Percentiles rank a stretch among this genome's conserved stretches.
These are phyloP conservation scores for Merodon equestris DNA, from an alignment of 2,888 invertebrate genomes.

Conservation along the genomic window DNA sequence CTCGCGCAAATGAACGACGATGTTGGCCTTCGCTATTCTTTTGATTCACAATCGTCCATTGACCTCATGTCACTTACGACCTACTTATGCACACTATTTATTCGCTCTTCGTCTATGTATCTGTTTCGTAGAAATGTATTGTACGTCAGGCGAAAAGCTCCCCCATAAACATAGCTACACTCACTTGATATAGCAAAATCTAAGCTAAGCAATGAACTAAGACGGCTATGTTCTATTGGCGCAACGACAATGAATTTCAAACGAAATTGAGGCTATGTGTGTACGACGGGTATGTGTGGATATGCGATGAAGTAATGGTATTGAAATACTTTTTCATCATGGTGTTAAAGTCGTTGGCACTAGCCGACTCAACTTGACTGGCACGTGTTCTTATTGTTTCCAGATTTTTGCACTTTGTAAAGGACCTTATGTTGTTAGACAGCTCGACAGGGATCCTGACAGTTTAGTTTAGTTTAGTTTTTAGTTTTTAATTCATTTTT, in stretches of 20 bases:
- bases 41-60: conserved; percentile 70
- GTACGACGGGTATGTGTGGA: not conserved
- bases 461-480: too few species aligned
- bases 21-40: conserved; percentile 72
- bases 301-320: not conserved
- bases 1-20: not conserved
- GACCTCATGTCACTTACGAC: conserved; percentile 71
- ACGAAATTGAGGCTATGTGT: not conserved
- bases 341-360: not conserved
- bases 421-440: too few species aligned
- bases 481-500: too few species aligned
- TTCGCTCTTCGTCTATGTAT: not conserved
- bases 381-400: not conserved
- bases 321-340: not conserved
- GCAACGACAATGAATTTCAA: conserved; percentile 1
- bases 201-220: not conserved
- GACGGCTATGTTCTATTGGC: not conserved
- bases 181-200: not conserved
- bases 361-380: conserved; percentile 1
- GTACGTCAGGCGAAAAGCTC: conserved; percentile 42
- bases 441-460: too few species aligned
- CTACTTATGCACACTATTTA: conserved; percentile 69
- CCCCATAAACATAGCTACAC: conserved; percentile 1
- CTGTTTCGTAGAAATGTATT: not conserved
- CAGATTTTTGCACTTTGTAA: not conserved